These are phyloP conservation scores for Drosophila pseudoobscura DNA, from an alignment of 1,140 invertebrate genomes.

Conservation along the genomic window DNA sequence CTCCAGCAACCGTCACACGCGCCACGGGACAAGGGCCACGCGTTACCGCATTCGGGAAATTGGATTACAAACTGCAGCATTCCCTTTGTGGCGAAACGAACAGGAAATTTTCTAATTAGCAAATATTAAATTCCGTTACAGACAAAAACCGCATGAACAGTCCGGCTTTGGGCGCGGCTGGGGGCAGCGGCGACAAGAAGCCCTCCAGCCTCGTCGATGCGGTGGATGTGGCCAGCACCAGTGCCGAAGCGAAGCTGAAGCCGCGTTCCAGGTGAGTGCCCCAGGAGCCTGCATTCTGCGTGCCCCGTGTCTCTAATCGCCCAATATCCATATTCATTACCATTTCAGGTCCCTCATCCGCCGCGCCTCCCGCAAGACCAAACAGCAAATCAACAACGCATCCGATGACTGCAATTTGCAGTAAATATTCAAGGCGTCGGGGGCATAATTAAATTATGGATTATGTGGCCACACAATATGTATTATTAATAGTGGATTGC, in stretches of 20 bases:
- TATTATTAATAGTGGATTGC: slow-evolving; percentile 33
- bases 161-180: slow-evolving; percentile 58
- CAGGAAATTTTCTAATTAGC: slow-evolving; percentile 12
- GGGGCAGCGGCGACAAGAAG: slow-evolving; percentile 69
- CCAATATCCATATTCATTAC: background rate
- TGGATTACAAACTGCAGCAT: slow-evolving; percentile 38
- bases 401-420: slow-evolving; percentile 90
- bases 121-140: slow-evolving; percentile 39
- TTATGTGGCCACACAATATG: slow-evolving; percentile 24
- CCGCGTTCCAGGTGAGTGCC: slow-evolving; percentile 70
- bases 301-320: background rate
- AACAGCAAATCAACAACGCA: slow-evolving; percentile 90
- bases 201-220: slow-evolving; percentile 61
- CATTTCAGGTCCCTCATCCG: slow-evolving; percentile 89
- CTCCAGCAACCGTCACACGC: slow-evolving; percentile 10
- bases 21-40: slow-evolving; percentile 1
- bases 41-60: slow-evolving; percentile 32
- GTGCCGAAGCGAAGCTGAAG: slow-evolving; percentile 75
- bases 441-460: slow-evolving; percentile 25
- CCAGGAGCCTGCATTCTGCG: slow-evolving; percentile 1
- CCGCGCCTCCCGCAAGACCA: slow-evolving; percentile 90
- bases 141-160: slow-evolving; percentile 80
- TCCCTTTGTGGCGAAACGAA: too few relatives aligned
- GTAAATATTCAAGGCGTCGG: slow-evolving; percentile 83
- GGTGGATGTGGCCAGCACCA: slow-evolving; percentile 72